Conservation (phyloP, 2,797 vertebrate genomes). For the Anguilla megastoma region DNA sequence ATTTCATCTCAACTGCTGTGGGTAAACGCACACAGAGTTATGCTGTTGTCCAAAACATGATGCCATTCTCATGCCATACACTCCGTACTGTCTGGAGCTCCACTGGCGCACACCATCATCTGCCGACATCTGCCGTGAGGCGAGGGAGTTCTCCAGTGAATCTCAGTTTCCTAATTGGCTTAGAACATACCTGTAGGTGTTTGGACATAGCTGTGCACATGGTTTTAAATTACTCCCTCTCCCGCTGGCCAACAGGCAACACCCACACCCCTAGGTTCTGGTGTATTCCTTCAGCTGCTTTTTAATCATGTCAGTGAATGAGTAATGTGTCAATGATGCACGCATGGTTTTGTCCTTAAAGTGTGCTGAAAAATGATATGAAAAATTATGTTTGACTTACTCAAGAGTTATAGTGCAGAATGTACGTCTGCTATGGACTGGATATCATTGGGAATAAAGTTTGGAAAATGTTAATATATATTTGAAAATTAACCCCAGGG, state of each 20-base stretch:
- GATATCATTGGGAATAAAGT: background rate
- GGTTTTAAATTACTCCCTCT: background rate
- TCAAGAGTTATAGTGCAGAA: background rate
- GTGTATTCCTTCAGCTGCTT: background rate
- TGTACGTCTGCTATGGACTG: background rate
- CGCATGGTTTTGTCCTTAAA: background rate
- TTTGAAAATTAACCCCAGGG: slow-evolving; percentile 7
- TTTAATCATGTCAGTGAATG: background rate
- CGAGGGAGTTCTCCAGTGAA: too few species aligned
- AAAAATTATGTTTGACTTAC: background rate
- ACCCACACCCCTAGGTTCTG: background rate
- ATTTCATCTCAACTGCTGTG: background rate
- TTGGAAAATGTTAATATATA: background rate
- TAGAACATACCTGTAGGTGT: too few species aligned
- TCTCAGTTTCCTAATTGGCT: too few species aligned
- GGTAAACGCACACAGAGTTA: background rate
- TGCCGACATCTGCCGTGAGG: background rate
- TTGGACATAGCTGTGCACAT: too few species aligned
- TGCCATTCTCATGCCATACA: background rate
- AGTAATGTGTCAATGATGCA: background rate
- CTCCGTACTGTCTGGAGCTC: background rate
- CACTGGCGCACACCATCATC: background rate
- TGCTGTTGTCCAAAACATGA: background rate
- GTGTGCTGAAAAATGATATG: background rate
- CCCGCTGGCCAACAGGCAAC: background rate